Conservation (phyloP, 2,113 vertebrate species). For the Mionectes macconnelli region DNA sequence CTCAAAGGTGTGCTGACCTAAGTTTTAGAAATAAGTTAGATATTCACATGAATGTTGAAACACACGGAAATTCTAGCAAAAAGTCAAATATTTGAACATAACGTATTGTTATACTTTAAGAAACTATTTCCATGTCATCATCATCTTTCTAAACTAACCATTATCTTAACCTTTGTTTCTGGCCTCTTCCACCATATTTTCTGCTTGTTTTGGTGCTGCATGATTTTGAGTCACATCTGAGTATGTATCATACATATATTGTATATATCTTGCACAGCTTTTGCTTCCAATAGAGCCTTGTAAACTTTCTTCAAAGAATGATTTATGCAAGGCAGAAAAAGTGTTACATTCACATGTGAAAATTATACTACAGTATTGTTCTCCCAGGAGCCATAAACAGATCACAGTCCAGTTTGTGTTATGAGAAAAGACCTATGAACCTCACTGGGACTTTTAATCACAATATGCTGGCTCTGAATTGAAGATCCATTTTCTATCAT, state of each 20-base stretch:
- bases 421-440: conserved; percentile 64
- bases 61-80: neutral
- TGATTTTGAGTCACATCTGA: neutral
- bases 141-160: neutral
- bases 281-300: neutral
- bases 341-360: conserved; percentile 51
- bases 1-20: neutral
- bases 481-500: conserved; percentile 67
- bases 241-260: neutral
- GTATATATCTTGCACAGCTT: neutral
- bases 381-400: conserved; percentile 66
- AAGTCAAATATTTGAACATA: neutral
- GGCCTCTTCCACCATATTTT: neutral
- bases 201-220: rapidly evolving
- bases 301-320: conserved; percentile 49
- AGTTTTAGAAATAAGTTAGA: neutral
- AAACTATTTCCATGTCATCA: neutral
- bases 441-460: conserved; percentile 69
- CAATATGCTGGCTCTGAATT: conserved; percentile 54
- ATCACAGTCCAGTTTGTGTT: conserved; percentile 61
- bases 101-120: neutral
- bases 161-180: neutral
- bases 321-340: conserved; percentile 57
- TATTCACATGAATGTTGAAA: neutral
- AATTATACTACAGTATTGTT: conserved; percentile 53